A percentile compares a stretch with the other conserved stretches of the same genome.
phyloP scores from a whole-genome alignment of 2,797 vertebrate genomes.

The Xiphophorus birchmanni region DNA sequence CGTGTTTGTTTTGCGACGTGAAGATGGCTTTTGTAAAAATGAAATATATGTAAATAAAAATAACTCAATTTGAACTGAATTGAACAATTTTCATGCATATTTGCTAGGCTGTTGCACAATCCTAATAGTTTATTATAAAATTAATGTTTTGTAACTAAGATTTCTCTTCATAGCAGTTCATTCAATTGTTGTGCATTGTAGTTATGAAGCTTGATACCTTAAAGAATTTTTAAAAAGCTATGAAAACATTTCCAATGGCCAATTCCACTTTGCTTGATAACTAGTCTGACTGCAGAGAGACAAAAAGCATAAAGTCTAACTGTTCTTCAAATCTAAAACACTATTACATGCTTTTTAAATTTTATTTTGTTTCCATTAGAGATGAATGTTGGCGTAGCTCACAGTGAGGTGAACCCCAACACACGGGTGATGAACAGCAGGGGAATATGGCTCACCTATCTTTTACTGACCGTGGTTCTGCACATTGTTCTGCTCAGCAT shows the following conservation, averaged over 20 bases:
- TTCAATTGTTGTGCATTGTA: too few species aligned
- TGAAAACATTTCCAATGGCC: neutral
- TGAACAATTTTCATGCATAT: neutral
- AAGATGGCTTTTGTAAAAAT: neutral
- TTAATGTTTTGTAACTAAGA: neutral
- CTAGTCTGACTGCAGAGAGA: neutral
- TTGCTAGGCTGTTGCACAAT: neutral
- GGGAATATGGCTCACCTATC: constrained; percentile 93
- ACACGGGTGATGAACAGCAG: constrained; percentile 94
- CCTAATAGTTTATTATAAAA: neutral
- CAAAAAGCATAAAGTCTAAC: neutral
- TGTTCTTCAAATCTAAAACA: neutral
- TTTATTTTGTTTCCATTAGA: constrained; percentile 24
- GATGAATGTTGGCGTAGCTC: constrained; percentile 97
- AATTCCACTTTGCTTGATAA: neutral
- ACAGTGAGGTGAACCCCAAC: constrained; percentile 97
- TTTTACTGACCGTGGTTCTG: constrained; percentile 86
- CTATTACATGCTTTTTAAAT: neutral
- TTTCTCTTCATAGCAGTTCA: neutral
- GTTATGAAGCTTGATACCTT: neutral
- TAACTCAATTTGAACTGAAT: neutral
- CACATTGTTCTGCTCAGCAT: constrained; percentile 92
- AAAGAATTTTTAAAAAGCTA: neutral
- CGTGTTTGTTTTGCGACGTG: neutral
- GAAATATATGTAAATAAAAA: neutral